phyloP scores from a whole-genome alignment of 2,113 vertebrate genomes.

The Nesoenas mayeri region DNA sequence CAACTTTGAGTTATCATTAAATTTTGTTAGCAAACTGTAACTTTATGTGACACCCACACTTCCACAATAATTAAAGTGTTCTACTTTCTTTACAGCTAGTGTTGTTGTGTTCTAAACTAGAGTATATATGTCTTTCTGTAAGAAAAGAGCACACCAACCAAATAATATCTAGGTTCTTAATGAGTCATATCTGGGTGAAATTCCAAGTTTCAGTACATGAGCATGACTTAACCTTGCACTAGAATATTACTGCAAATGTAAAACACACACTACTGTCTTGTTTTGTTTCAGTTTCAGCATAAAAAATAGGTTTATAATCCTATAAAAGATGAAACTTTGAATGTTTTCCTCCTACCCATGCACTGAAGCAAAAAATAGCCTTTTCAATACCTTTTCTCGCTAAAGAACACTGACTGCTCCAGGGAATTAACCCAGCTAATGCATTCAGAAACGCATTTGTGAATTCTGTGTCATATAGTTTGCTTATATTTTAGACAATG shows the following conservation, averaged over 20 bases:
- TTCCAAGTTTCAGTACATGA: conserved; percentile 23
- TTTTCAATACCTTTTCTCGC: conserved; percentile 42
- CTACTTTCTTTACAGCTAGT: conserved; percentile 3
- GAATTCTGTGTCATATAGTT: conserved; percentile 5
- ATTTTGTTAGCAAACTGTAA: conserved; percentile 20
- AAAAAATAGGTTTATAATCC: conserved; percentile 49
- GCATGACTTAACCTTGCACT: conserved; percentile 27
- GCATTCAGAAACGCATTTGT: conserved; percentile 26
- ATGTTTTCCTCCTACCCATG: neutral
- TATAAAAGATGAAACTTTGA: conserved; percentile 15
- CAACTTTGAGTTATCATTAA: conserved; percentile 9
- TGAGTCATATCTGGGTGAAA: neutral
- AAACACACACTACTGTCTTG: conserved; percentile 9
- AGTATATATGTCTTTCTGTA: neutral
- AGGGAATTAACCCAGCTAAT: conserved; percentile 50
- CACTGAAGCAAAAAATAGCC: conserved; percentile 58
- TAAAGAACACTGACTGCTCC: conserved; percentile 10
- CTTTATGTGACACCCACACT: neutral
- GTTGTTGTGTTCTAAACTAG: neutral
- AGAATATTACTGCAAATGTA: conserved; percentile 35
- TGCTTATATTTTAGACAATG: conserved; percentile 5
- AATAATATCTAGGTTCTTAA: neutral
- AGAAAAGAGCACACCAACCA: neutral
- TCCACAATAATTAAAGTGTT: conserved; percentile 29
- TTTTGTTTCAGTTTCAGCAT: conserved; percentile 43